Conservation (phyloP, 2,113 vertebrate species). For the Microcebus tavaratra region DNA sequence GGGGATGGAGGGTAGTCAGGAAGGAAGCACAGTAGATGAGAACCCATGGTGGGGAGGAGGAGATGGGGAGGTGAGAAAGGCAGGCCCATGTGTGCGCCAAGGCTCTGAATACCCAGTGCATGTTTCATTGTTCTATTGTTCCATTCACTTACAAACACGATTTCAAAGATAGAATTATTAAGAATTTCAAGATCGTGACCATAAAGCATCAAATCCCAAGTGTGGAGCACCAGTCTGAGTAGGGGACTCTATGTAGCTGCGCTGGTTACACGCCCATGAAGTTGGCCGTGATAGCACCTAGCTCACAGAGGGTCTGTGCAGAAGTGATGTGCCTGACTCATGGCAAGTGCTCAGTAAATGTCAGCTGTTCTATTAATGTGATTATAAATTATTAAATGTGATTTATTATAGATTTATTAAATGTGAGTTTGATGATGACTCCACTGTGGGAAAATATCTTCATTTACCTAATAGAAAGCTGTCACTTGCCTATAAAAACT, state of each 20-base stretch:
- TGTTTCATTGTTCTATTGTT: neutral
- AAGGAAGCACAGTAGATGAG: neutral
- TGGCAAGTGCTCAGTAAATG: neutral
- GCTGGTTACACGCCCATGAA: neutral
- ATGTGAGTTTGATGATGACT: neutral
- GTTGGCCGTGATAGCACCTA: neutral
- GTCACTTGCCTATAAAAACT: neutral
- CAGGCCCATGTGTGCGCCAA: neutral
- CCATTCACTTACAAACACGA: neutral
- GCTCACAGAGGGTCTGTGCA: neutral
- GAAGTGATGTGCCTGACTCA: neutral
- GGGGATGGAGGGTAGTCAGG: neutral
- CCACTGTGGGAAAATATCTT: neutral
- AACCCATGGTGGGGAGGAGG: neutral
- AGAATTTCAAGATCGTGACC: neutral
- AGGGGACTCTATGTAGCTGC: neutral
- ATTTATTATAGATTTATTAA: slow-evolving; percentile 21
- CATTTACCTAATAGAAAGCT: slow-evolving; percentile 44
- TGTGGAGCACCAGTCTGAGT: neutral
- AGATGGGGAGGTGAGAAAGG: neutral
- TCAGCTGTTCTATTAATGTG: neutral
- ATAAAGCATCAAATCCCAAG: neutral
- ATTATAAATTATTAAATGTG: slow-evolving; percentile 43
- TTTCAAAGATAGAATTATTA: neutral
- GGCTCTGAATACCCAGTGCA: neutral